Percentiles rank a stretch among this genome's conserved stretches.
Conservation (phyloP, 53 echinoderm and acorn worm genomes). For the Mesocentrotus franciscanus region DNA sequence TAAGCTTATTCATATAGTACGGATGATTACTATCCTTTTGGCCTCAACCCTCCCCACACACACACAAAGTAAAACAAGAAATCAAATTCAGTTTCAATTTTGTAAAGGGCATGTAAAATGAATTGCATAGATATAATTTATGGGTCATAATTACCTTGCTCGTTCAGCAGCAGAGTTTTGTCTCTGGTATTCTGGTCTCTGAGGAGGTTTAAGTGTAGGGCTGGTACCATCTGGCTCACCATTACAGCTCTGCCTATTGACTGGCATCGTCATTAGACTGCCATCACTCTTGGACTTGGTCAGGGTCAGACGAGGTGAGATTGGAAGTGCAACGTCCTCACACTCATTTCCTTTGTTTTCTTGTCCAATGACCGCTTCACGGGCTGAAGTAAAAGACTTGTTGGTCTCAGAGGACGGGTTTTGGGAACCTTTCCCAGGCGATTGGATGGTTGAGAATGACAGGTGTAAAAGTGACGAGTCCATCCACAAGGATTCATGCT, state of each 20-base stretch:
- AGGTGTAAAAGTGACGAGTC: constrained; percentile 39
- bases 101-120: background rate
- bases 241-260: background rate
- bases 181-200: constrained; percentile 55
- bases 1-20: background rate
- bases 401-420: constrained; percentile 1
- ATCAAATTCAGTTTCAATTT: background rate
- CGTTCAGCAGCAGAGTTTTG: constrained; percentile 61
- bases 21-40: background rate
- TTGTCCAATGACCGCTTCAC: background rate
- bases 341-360: background rate
- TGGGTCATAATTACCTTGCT: constrained; percentile 44
- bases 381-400: constrained; percentile 1
- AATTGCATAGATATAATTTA: background rate
- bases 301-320: constrained; percentile 58
- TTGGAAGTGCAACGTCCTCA: constrained; percentile 50
- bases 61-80: background rate
- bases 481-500: constrained; percentile 61
- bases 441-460: constrained; percentile 64
- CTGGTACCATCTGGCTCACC: background rate
- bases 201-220: constrained; percentile 21
- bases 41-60: no score
- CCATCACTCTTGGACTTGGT: constrained; percentile 61
- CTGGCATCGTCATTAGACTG: background rate
- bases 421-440: background rate